Conservation (phyloP, 1,140 invertebrate species). For the Trichoplusia ni region DNA sequence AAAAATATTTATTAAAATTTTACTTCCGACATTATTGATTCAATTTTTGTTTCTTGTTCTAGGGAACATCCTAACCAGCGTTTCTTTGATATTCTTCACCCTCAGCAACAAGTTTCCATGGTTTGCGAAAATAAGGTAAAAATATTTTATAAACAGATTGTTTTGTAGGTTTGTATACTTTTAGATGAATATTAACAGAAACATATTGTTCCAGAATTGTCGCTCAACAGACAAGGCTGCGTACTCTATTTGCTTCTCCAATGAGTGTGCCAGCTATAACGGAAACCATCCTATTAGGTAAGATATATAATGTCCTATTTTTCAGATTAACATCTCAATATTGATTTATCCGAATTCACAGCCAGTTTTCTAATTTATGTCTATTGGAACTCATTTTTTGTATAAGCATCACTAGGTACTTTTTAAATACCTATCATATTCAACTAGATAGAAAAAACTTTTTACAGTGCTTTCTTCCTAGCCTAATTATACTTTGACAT, state of each 20-base stretch:
- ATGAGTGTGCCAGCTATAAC: constrained; percentile 98
- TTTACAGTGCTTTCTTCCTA: no score
- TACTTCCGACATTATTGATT: no score
- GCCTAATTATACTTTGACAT: no score
- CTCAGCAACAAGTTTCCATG: constrained; percentile 96
- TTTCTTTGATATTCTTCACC: constrained; percentile 95
- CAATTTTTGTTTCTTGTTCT: background rate
- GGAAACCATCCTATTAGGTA: constrained; percentile 96
- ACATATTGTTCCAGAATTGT: constrained; percentile 91
- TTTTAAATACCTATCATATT: no score
- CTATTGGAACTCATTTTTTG: no score
- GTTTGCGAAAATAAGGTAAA: constrained; percentile 97
- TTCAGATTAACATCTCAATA: no score
- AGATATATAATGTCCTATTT: background rate
- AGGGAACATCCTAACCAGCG: constrained; percentile 91
- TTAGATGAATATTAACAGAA: background rate
- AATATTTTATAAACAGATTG: background rate
- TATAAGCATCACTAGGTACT: no score
- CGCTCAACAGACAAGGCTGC: constrained; percentile 95
- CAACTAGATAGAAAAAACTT: no score
- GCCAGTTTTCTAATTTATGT: no score
- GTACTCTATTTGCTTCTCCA: constrained; percentile 97
- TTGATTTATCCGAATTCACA: no score
- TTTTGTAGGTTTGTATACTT: background rate
- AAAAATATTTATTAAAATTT: no score